These are phyloP conservation scores for Hybos culiciformis DNA, from an alignment of 2,888 invertebrate species.

Conservation along the genomic window DNA sequence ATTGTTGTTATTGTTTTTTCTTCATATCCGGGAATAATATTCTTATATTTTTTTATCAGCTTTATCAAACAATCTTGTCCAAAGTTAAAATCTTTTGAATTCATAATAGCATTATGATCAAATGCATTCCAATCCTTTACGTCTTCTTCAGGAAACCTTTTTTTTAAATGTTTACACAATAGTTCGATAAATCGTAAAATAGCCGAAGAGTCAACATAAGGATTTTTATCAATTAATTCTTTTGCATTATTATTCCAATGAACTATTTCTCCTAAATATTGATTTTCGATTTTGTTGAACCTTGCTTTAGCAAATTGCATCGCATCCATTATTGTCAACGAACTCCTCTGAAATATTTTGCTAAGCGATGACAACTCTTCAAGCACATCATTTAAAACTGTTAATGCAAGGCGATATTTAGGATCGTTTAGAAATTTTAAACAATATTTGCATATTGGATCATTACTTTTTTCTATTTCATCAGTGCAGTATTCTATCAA, in stretches of 20 bases:
- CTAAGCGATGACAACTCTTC: background rate
- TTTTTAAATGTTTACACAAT: background rate
- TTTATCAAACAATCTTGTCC: background rate
- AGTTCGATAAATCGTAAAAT: background rate
- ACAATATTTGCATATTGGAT: background rate
- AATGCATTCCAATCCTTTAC: background rate
- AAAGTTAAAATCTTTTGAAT: background rate
- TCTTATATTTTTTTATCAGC: background rate
- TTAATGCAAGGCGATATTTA: background rate
- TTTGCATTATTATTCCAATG: background rate
- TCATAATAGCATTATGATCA: background rate
- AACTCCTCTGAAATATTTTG: background rate
- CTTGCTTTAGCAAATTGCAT: background rate
- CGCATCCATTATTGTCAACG: background rate
- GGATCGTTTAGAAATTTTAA: background rate
- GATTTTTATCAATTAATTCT: background rate
- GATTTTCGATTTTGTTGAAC: background rate
- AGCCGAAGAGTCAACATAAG: background rate
- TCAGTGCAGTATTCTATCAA: slow-evolving; percentile 6
- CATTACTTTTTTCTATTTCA: background rate
- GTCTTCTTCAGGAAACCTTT: background rate
- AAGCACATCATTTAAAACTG: background rate
- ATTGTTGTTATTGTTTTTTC: background rate
- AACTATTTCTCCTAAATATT: background rate
- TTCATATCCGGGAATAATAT: slow-evolving; percentile 1